Percentiles rank a stretch among this genome's conserved stretches.
These are phyloP conservation scores for Caranx ignobilis DNA, from an alignment of 2,113 vertebrate genomes.

Conservation along the genomic window DNA sequence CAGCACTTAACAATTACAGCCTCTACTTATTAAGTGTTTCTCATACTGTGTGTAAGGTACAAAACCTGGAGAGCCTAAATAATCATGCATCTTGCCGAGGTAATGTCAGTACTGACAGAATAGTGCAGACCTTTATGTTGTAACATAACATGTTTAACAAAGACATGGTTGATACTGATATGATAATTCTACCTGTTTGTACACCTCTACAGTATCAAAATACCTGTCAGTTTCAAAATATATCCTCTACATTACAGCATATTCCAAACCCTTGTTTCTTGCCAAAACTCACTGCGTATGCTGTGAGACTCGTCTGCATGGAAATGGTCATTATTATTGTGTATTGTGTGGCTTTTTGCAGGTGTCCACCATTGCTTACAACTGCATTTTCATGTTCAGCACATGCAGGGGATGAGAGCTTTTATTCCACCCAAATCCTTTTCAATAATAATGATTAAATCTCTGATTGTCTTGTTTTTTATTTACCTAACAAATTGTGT, in stretches of 20 bases:
- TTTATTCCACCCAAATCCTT: not conserved
- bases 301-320: no score
- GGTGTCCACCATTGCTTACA: not conserved
- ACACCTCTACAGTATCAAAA: not conserved
- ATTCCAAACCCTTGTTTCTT: not conserved
- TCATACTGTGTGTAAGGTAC: not conserved
- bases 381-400: not conserved
- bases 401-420: not conserved
- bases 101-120: not conserved
- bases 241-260: no score
- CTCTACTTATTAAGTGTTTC: not conserved
- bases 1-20: no score
- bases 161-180: not conserved
- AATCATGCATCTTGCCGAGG: not conserved
- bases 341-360: not conserved
- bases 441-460: no score
- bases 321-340: not conserved
- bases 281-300: not conserved
- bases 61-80: not conserved
- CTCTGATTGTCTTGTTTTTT: no score
- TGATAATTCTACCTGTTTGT: not conserved
- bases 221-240: no score
- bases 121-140: not conserved
- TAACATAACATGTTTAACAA: not conserved
- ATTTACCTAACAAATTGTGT: no score